A percentile compares a stretch with the other conserved stretches of the same genome.
These are phyloP conservation scores for Nannobrachium achirus DNA, from an alignment of 2,113 vertebrate species.

Conservation along the genomic window DNA sequence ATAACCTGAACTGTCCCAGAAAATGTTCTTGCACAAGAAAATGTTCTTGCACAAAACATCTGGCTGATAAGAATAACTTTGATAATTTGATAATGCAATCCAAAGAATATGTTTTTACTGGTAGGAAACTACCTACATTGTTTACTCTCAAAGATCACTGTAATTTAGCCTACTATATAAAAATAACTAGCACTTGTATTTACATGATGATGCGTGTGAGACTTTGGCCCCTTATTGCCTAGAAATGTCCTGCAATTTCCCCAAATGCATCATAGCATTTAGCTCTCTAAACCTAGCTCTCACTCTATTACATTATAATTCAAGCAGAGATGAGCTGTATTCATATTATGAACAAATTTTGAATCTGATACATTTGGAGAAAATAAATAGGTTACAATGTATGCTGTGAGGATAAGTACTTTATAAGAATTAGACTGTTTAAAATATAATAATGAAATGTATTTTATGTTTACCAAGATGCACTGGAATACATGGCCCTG, in stretches of 20 bases:
- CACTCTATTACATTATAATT: no score
- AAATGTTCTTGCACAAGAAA: no score
- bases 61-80: no score
- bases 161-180: no score
- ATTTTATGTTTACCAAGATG: constrained; percentile 58
- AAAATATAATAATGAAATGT: constrained; percentile 35
- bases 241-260: neutral
- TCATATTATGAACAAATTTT: constrained; percentile 10
- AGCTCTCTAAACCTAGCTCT: neutral
- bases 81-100: no score
- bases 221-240: no score
- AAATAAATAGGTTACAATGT: neutral
- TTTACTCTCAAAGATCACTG: neutral
- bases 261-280: neutral
- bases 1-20: no score
- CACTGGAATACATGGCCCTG: constrained; percentile 41
- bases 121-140: no score
- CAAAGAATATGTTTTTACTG: no score
- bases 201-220: no score
- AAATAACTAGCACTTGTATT: no score
- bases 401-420: constrained; percentile 43
- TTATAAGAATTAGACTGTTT: constrained; percentile 38
- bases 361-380: neutral
- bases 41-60: no score
- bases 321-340: constrained; percentile 4